These are phyloP conservation scores for Pyrocephalus nanus DNA, from an alignment of 2,797 vertebrate genomes.

Conservation along the genomic window DNA sequence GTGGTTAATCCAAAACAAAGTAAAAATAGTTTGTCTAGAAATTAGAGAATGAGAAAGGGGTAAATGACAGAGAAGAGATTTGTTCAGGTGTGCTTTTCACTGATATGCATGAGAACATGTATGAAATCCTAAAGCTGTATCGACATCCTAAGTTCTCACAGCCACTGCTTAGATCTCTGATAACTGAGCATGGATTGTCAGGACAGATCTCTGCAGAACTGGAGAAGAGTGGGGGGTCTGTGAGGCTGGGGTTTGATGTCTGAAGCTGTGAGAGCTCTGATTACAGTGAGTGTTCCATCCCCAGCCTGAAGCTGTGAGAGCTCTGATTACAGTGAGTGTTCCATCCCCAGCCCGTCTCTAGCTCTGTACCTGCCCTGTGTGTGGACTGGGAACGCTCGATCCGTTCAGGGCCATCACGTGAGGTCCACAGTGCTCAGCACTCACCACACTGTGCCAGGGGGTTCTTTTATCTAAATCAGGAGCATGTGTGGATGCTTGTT, in stretches of 20 bases:
- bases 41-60: not conserved
- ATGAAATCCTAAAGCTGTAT: not conserved
- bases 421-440: conserved; percentile 41
- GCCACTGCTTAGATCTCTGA: not conserved
- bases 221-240: not conserved
- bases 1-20: not conserved
- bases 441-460: conserved; percentile 30
- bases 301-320: not conserved
- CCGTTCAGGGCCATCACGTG: conserved; percentile 24
- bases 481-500: conserved; percentile 21
- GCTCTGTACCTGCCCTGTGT: conserved; percentile 42
- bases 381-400: not conserved
- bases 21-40: not conserved
- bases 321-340: conserved; percentile 6
- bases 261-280: conserved; percentile 13
- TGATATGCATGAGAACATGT: not conserved
- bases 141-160: rapidly evolving
- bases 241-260: not conserved
- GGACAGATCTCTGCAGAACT: not conserved
- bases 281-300: not conserved
- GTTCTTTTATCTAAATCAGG: conserved; percentile 65
- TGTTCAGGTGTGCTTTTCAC: not conserved
- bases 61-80: not conserved
- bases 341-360: conserved; percentile 18
- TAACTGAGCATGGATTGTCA: not conserved